Conservation (phyloP, 2,888 invertebrate genomes). For the Steinernema hermaphroditum region DNA sequence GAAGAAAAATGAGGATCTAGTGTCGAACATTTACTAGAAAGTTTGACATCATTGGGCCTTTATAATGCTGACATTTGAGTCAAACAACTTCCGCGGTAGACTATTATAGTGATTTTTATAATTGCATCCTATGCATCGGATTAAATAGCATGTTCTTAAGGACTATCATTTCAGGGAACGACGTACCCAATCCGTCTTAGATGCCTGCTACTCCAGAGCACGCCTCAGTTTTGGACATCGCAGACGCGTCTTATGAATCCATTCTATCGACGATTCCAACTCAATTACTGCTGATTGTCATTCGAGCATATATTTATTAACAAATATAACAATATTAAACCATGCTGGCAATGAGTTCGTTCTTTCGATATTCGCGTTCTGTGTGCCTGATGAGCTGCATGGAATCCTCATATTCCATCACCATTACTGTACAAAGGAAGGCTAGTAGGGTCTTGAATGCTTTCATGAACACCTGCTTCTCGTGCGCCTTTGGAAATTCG, state of each 20-base stretch:
- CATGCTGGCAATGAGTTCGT: neutral
- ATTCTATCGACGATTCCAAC: neutral
- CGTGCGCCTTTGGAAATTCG: neutral
- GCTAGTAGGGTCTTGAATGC: neutral
- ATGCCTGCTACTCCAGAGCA: neutral
- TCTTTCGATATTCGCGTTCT: neutral
- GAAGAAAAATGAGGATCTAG: too few species aligned
- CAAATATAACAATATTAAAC: too few species aligned
- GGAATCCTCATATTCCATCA: slow-evolving; percentile 6
- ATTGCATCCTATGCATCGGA: too few species aligned
- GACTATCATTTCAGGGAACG: too few species aligned
- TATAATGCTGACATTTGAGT: too few species aligned
- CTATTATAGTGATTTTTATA: too few species aligned
- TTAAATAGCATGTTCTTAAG: too few species aligned
- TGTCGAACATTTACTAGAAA: too few species aligned
- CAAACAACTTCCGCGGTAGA: too few species aligned
- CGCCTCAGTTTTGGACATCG: neutral
- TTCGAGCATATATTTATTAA: too few species aligned
- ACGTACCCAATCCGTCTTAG: neutral
- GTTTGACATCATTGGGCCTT: too few species aligned
- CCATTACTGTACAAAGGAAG: neutral
- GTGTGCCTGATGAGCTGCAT: neutral
- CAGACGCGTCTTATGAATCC: neutral
- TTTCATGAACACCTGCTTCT: neutral
- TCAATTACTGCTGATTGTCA: neutral